Evolutionary conservation across 1,140 invertebrate genomes (phyloP), one percentile per base, ranked within the genome.

Genomic region (Zaprionus capensis): DNA sequence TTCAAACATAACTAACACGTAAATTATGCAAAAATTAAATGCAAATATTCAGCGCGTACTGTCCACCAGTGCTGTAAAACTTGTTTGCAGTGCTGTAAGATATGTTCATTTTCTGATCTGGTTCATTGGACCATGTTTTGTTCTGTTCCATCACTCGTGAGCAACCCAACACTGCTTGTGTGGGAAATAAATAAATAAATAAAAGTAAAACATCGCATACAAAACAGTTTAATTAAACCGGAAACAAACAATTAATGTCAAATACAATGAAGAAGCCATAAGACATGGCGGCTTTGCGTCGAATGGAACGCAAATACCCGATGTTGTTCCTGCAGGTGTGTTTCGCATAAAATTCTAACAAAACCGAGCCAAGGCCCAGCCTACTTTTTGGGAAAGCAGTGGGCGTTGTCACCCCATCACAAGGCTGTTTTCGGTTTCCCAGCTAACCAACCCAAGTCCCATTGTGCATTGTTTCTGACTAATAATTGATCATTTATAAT

Each of bases 261-360:
- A 31, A 31, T 49, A 75, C 61, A 65, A 64, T 82, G 81, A 51
- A 28, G n/a, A 55, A 56, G 63, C 85, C 84, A 58, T 79, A 66
- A 88, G 26, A 41, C 67, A 76, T 70, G 68, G 28, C 53, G 56
- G 53, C 57, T 44, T 34, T 62, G 78, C 76, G 78, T 74, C 57
- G 24, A 63, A 38, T 71, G 55, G 49, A 84, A 70, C 85, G 78
- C 81, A 65, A 69, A 57, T 62, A 74, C 63, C 56, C 74, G 71
- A 72, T 55, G 66, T 71, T 87, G 74, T 87, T 88, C 77, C 78
- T 88, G 71, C 83, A 87, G 83, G 83, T 87, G 83, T 78, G 78
- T 84, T 84, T 31, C 53, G 41, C 28, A 38, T 49, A 44, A 56
- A 62, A 59, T 82, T 83, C 66, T 75, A 82, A 71, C 69, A 58